Percentiles rank a stretch among this genome's conserved stretches.
These are phyloP conservation scores for Amphilophus citrinellus DNA, from an alignment of 2,113 vertebrate genomes.

Conservation along the genomic window DNA sequence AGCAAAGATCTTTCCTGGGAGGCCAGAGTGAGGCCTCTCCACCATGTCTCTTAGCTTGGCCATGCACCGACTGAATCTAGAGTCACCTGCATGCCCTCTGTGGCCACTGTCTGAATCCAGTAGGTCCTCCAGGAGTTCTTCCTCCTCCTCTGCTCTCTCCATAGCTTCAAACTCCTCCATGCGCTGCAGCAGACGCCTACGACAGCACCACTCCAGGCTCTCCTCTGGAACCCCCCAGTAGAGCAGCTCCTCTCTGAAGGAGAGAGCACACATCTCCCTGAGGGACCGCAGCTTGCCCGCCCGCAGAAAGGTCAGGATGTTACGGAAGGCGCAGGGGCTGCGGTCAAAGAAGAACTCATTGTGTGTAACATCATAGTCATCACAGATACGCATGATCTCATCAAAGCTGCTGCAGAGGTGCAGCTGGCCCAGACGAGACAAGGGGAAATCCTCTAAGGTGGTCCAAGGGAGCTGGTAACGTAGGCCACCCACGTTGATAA, in stretches of 20 bases:
- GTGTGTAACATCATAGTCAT: conserved; percentile 93
- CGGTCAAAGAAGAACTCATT: conserved; percentile 99
- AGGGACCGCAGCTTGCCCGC: conserved; percentile 93
- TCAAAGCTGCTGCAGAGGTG: conserved; percentile 95
- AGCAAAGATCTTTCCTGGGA: conserved; percentile 97
- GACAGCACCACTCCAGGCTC: conserved; percentile 95
- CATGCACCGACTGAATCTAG: conserved; percentile 88
- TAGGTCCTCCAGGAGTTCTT: conserved; percentile 77
- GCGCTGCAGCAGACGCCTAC: conserved; percentile 91
- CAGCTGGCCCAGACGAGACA: conserved; percentile 92
- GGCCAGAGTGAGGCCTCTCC: conserved; percentile 95
- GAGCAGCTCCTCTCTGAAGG: conserved; percentile 95
- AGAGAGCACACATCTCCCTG: conserved; percentile 94
- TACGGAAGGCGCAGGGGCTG: conserved; percentile 93
- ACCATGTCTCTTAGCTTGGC: conserved; percentile 94
- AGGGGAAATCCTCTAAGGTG: conserved; percentile 94
- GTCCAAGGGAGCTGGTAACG: conserved; percentile 96
- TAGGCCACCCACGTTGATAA: conserved; percentile 97
- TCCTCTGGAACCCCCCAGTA: conserved; percentile 98
- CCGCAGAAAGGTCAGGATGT: conserved; percentile 94
- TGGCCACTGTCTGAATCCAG: conserved; percentile 81
- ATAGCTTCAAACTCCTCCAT: conserved; percentile 93
- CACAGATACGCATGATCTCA: conserved; percentile 95
- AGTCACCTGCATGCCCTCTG: conserved; percentile 75
- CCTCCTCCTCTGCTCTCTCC: conserved; percentile 88